Percentiles rank a stretch among this genome's conserved stretches.
These are phyloP conservation scores for Clarias pachynema DNA, from an alignment of 2,797 vertebrate species.

Conservation along the genomic window DNA sequence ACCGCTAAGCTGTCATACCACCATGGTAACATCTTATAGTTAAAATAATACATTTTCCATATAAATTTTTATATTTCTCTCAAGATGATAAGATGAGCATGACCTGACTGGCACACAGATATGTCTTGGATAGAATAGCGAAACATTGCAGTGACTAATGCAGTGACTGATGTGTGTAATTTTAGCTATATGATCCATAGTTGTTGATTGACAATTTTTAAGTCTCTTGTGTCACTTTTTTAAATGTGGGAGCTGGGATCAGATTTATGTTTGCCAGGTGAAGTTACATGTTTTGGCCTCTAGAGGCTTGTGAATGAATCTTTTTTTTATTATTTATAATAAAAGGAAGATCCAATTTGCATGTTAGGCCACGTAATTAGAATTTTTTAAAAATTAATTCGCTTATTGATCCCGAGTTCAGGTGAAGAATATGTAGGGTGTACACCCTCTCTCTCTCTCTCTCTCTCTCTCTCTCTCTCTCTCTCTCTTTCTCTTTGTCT, in stretches of 20 bases:
- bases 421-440: too few relatives aligned
- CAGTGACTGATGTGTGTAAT: not conserved
- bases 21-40: not conserved
- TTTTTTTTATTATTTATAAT: not conserved
- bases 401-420: not conserved
- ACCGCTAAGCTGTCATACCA: too few relatives aligned
- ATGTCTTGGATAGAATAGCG: not conserved
- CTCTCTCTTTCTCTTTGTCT: too few relatives aligned
- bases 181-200: not conserved
- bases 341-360: not conserved
- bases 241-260: not conserved
- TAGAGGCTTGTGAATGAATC: constrained; percentile 34
- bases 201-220: constrained; percentile 12
- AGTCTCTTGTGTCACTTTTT: not conserved
- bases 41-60: not conserved
- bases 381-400: not conserved
- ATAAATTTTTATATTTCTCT: not conserved
- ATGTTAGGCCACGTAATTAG: not conserved
- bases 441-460: too few relatives aligned
- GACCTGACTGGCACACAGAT: not conserved
- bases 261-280: not conserved
- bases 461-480: too few relatives aligned
- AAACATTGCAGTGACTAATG: constrained; percentile 10
- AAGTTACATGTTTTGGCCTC: constrained; percentile 34
- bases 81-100: not conserved